Evolutionary conservation across 2,797 vertebrate species (phyloP).

Genomic region (Alauda arvensis): DNA sequence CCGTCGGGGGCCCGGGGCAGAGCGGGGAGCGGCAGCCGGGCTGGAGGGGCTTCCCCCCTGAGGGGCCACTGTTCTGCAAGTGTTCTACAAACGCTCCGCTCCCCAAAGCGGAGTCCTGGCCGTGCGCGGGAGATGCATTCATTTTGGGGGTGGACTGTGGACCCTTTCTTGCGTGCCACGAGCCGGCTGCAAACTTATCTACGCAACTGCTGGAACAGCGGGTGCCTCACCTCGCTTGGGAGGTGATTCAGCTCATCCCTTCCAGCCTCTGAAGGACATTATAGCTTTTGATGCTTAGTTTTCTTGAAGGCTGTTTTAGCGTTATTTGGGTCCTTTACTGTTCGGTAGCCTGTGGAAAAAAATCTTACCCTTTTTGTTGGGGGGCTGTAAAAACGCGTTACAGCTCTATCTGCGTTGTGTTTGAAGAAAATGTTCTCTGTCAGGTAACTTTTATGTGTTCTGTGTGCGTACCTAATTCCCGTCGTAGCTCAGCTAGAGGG

Average conservation of each 20-base stretch:
- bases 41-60: neutral
- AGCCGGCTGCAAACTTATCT: constrained; percentile 23
- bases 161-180: neutral
- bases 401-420: neutral
- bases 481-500: neutral
- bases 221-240: constrained; percentile 13
- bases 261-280: constrained; percentile 1
- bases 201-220: constrained; percentile 10
- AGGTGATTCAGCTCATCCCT: constrained; percentile 29
- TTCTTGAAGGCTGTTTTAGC: neutral
- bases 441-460: constrained; percentile 30
- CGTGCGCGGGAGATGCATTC: neutral
- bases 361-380: neutral
- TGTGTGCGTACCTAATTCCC: neutral
- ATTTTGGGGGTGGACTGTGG: neutral
- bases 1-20: neutral
- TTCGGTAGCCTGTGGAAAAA: neutral
- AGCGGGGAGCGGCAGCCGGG: neutral
- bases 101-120: neutral
- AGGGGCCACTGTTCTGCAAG: neutral
- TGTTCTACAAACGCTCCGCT: neutral
- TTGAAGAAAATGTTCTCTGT: neutral
- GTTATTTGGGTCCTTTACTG: neutral
- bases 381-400: neutral
- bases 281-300: neutral